These are phyloP conservation scores for Bellardia bayeri DNA, from an alignment of 2,888 invertebrate species.

Conservation along the genomic window DNA sequence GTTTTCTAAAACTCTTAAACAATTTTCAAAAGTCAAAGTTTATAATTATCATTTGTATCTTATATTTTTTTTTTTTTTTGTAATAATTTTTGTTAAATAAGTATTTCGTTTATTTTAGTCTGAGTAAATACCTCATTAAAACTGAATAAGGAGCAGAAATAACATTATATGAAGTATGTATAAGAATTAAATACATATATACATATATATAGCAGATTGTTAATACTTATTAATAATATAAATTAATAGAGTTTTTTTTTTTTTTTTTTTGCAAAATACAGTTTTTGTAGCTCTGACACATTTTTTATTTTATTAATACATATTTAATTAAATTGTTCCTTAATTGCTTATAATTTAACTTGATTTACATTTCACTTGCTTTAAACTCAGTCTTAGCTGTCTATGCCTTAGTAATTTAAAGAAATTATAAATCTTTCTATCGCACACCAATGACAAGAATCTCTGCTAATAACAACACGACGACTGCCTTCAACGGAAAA, in stretches of 20 bases:
- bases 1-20: not conserved
- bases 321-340: conserved; percentile 10
- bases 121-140: not conserved
- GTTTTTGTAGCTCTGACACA: not conserved
- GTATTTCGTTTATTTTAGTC: not conserved
- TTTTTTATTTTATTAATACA: not conserved
- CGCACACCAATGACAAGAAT: not conserved
- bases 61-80: not conserved
- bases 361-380: not conserved
- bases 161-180: not conserved
- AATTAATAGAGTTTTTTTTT: too few relatives aligned
- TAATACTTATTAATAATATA: too few relatives aligned
- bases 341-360: not conserved
- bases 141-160: not conserved
- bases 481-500: not conserved
- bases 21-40: conserved; percentile 3
- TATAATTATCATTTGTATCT: not conserved
- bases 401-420: not conserved
- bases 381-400: not conserved
- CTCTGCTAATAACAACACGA: not conserved
- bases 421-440: conserved; percentile 1
- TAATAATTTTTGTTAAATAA: not conserved
- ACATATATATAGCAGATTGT: too few relatives aligned
- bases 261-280: too few relatives aligned
- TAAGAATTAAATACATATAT: not conserved